phyloP scores from a whole-genome alignment of 2,797 vertebrate species.

The Balearica regulorum region DNA sequence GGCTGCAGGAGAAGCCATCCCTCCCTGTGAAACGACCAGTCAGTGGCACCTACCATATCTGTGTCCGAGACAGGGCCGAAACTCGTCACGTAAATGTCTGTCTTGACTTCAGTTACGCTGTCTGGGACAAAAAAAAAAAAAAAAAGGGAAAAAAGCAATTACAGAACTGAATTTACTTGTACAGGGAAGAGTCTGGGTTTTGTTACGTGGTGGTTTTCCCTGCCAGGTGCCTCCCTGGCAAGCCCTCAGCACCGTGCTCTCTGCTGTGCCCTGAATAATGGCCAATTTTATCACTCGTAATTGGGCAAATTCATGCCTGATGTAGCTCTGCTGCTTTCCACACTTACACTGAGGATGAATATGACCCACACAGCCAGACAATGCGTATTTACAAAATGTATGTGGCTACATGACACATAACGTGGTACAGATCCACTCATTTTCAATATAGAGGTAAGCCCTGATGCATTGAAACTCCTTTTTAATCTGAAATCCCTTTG shows the following conservation, averaged over 20 bases:
- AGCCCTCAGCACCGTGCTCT: background rate
- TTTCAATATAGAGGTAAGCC: background rate
- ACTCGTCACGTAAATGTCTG: conserved; percentile 98
- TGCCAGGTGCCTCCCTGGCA: background rate
- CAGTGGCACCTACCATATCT: conserved; percentile 89
- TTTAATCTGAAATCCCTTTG: conserved; percentile 41
- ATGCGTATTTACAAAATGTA: background rate
- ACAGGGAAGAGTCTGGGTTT: background rate
- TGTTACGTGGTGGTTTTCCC: background rate
- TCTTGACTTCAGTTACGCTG: conserved; percentile 95
- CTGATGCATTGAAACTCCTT: background rate
- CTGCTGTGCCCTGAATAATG: background rate
- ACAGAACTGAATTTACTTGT: background rate
- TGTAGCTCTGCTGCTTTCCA: background rate
- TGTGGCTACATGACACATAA: background rate
- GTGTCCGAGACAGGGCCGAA: conserved; percentile 98
- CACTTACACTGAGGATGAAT: background rate
- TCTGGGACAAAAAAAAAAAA: conserved; percentile 72
- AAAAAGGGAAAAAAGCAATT: background rate
- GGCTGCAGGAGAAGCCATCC: background rate
- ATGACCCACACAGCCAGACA: background rate
- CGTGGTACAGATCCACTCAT: background rate
- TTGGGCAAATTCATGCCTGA: conserved; percentile 1
- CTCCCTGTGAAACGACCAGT: background rate
- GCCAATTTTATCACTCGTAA: background rate